A percentile compares a stretch with the other conserved stretches of the same genome.
phyloP scores from a whole-genome alignment of 2,888 invertebrate genomes.

The Periphyllus acericola region DNA sequence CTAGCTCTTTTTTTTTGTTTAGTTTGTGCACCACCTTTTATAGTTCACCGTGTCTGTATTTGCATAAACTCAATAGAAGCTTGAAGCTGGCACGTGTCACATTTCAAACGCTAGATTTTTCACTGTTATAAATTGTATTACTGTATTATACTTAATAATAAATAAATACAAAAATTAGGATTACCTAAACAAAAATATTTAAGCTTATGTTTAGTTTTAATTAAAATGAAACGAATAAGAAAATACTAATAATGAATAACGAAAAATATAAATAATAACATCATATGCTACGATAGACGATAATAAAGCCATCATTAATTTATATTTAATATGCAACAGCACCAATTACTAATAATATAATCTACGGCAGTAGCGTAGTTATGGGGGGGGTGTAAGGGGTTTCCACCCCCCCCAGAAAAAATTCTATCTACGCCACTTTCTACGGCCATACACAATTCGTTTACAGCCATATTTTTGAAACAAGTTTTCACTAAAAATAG shows the following conservation, averaged over 20 bases:
- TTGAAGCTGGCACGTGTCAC: conserved; percentile 49
- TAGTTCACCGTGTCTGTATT: conserved; percentile 30
- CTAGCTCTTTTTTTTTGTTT: conserved; percentile 50
- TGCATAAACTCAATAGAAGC: conserved; percentile 31
- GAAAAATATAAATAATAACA: neutral
- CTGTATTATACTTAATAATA: neutral
- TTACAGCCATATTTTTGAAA: too few relatives aligned
- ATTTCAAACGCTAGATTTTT: conserved; percentile 23
- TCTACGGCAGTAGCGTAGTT: too few relatives aligned
- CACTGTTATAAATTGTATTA: neutral
- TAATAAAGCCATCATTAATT: neutral
- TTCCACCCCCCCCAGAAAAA: too few relatives aligned
- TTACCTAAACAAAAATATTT: neutral
- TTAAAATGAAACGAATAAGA: neutral
- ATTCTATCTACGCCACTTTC: too few relatives aligned
- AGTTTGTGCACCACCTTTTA: conserved; percentile 38
- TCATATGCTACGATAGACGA: neutral
- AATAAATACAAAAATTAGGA: neutral
- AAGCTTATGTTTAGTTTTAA: neutral
- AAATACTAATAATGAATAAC: neutral
- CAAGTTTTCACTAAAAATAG: too few relatives aligned
- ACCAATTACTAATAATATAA: too few relatives aligned
- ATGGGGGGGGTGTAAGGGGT: too few relatives aligned
- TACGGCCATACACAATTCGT: too few relatives aligned
- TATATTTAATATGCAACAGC: neutral